phyloP scores from a whole-genome alignment of 2,888 invertebrate genomes.

The Rhagonycha lutea region DNA sequence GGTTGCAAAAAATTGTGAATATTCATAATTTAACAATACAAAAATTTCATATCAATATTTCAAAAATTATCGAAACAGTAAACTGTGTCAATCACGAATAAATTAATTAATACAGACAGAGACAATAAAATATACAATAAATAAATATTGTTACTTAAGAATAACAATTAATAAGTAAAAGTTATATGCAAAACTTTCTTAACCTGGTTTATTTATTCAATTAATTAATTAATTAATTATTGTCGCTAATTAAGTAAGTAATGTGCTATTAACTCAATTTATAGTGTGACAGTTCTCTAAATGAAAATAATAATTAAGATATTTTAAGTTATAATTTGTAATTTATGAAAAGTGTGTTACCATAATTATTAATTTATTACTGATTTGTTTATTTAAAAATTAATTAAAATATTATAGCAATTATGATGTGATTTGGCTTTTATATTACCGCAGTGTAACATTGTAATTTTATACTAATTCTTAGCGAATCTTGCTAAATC shows the following conservation, averaged over 20 bases:
- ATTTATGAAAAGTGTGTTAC: not conserved
- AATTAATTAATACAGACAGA: not conserved
- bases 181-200: slow-evolving; percentile 1
- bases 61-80: not conserved
- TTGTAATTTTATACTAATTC: not conserved
- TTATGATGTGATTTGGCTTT: not conserved
- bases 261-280: not conserved
- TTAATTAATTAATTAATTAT: not conserved
- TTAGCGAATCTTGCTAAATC: too few relatives aligned
- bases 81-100: not conserved
- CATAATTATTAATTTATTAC: not conserved
- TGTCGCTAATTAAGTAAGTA: not conserved
- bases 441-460: not conserved
- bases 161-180: not conserved
- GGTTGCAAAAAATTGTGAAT: too few relatives aligned
- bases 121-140: not conserved
- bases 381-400: not conserved
- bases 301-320: not conserved
- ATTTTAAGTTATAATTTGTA: not conserved
- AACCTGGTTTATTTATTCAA: not conserved
- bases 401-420: not conserved
- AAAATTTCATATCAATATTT: not conserved
- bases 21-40: not conserved
- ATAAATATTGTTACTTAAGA: not conserved
- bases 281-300: not conserved